phyloP scores from a whole-genome alignment of 2,113 vertebrate species.

The Stomatorhinus ivindoensis region DNA sequence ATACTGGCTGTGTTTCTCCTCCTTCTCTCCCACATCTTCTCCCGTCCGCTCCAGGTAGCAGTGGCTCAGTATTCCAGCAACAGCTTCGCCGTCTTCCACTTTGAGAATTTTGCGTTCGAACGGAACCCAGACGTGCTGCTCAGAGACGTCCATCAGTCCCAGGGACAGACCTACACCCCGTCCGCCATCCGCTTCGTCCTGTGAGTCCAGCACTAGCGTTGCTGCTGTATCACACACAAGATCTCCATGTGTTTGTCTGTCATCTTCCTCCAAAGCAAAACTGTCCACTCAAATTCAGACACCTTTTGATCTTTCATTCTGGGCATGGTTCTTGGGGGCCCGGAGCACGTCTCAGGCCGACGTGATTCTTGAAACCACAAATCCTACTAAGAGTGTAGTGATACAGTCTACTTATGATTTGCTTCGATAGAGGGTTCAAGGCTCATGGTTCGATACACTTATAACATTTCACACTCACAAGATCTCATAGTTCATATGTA shows the following conservation, averaged over 20 bases:
- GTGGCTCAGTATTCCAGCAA: slow-evolving; percentile 38
- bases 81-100: slow-evolving; percentile 32
- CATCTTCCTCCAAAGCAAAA: neutral
- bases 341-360: neutral
- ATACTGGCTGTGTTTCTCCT: neutral
- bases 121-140: slow-evolving; percentile 27
- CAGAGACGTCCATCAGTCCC: slow-evolving; percentile 19
- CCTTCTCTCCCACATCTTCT: neutral
- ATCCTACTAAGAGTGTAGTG: neutral
- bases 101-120: slow-evolving; percentile 33
- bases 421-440: neutral
- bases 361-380: neutral
- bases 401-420: neutral
- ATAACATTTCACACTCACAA: neutral
- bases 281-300: neutral
- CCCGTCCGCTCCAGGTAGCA: slow-evolving; percentile 28
- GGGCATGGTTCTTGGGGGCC: neutral
- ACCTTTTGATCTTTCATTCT: neutral
- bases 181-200: slow-evolving; percentile 39
- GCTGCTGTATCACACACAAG: neutral
- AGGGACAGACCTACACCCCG: slow-evolving; percentile 36
- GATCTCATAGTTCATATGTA: neutral
- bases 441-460: neutral
- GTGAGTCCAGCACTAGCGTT: slow-evolving; percentile 22
- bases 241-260: neutral